Evolutionary conservation across 1,140 invertebrate species (phyloP).

Genomic region (Stenopsyche tienmushanensis): DNA sequence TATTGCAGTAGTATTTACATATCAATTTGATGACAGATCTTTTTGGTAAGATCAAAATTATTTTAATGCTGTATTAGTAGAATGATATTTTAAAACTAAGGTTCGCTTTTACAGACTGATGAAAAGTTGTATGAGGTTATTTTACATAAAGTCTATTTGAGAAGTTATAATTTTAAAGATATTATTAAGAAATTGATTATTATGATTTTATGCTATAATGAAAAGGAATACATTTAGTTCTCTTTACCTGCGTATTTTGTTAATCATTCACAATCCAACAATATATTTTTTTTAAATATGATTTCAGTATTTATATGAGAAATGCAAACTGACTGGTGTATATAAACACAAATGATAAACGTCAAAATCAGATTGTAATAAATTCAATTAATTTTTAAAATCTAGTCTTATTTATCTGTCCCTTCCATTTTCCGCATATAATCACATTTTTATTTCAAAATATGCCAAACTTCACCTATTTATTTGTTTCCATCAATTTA

Average conservation of each 20-base stretch:
- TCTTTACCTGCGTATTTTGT: background rate
- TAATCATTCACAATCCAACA: background rate
- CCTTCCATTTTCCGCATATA: background rate
- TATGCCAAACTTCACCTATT: background rate
- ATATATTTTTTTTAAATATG: conserved; percentile 9
- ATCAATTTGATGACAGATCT: background rate
- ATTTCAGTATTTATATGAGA: conserved; percentile 20
- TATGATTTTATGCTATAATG: background rate
- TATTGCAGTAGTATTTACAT: background rate
- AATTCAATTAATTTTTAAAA: background rate
- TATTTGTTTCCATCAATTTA: too few relatives aligned
- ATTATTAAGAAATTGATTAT: background rate
- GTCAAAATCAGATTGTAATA: background rate
- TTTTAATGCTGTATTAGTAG: background rate
- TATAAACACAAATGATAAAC: background rate
- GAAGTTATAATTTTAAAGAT: background rate
- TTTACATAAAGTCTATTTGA: background rate
- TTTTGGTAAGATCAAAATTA: too few relatives aligned
- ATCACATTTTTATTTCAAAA: too few relatives aligned
- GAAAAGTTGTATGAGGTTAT: background rate
- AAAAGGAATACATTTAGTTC: background rate
- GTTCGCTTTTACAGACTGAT: conserved; percentile 26
- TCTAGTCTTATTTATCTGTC: background rate
- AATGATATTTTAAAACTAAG: background rate
- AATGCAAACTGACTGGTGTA: background rate